Evolutionary conservation across 2,797 vertebrate genomes (phyloP).

Genomic region (Enteromius thamalakanensis): DNA sequence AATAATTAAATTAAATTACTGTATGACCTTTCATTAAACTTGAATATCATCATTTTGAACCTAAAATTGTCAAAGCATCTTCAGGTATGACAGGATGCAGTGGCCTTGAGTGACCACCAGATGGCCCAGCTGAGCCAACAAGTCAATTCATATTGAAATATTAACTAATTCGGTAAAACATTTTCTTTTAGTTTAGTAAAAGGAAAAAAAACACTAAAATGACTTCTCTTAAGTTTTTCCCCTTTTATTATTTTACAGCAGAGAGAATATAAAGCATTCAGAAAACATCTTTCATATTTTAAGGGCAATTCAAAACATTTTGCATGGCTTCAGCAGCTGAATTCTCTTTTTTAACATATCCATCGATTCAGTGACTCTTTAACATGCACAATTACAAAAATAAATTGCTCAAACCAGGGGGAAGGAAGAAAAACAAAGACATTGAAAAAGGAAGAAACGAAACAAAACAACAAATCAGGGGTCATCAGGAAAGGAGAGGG

Average conservation of each 20-base stretch:
- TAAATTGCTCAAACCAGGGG: conserved; percentile 95
- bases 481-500: conserved; percentile 66
- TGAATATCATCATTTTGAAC: neutral
- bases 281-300: conserved; percentile 99
- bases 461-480: conserved; percentile 63
- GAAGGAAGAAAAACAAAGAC: conserved; percentile 66
- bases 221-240: conserved; percentile 83
- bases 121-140: neutral
- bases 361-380: conserved; percentile 99
- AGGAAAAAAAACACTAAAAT: neutral
- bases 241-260: conserved; percentile 99
- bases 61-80: neutral
- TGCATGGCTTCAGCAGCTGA: conserved; percentile 99
- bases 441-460: conserved; percentile 69
- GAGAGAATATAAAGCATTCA: conserved; percentile 99
- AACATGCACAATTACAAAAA: conserved; percentile 99
- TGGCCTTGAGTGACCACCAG: neutral
- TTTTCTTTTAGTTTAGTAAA: neutral
- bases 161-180: neutral
- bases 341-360: conserved; percentile 96
- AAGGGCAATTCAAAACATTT: conserved; percentile 99
- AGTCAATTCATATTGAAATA: neutral
- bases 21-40: neutral
- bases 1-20: neutral
- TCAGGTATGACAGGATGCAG: neutral